These are phyloP conservation scores for Operophtera brumata DNA, from an alignment of 2,888 invertebrate species.

Conservation along the genomic window DNA sequence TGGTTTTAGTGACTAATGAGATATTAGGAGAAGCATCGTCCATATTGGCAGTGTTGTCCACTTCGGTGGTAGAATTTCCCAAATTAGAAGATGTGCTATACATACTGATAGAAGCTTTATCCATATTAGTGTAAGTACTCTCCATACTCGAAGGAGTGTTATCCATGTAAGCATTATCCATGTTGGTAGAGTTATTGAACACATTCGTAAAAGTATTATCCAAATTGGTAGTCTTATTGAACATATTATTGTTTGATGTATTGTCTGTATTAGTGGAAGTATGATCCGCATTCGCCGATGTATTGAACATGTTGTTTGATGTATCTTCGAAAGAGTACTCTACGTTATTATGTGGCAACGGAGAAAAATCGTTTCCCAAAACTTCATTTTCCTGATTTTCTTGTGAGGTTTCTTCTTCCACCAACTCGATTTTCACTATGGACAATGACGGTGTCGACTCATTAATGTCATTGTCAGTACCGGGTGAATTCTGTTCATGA, in stretches of 20 bases:
- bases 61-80: constrained; percentile 8
- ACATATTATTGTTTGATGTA: constrained; percentile 8
- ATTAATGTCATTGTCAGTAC: constrained; percentile 48
- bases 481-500: constrained; percentile 42
- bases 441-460: constrained; percentile 57
- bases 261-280: constrained; percentile 1
- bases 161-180: constrained; percentile 7
- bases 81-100: constrained; percentile 11
- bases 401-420: constrained; percentile 56
- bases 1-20: neutral
- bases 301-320: constrained; percentile 13
- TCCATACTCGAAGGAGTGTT: constrained; percentile 14
- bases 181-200: constrained; percentile 6
- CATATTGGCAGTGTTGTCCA: constrained; percentile 3
- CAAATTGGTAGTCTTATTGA: constrained; percentile 5
- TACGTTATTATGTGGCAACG: constrained; percentile 24
- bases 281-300: constrained; percentile 4
- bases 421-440: constrained; percentile 54
- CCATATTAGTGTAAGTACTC: constrained; percentile 16
- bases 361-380: constrained; percentile 33
- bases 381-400: constrained; percentile 47
- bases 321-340: constrained; percentile 21
- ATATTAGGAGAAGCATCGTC: constrained; percentile 2
- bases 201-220: constrained; percentile 14
- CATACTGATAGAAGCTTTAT: constrained; percentile 12